Base-by-base conservation (phyloP, 2,797 vertebrate species). In the Ara ararauna region DNA sequence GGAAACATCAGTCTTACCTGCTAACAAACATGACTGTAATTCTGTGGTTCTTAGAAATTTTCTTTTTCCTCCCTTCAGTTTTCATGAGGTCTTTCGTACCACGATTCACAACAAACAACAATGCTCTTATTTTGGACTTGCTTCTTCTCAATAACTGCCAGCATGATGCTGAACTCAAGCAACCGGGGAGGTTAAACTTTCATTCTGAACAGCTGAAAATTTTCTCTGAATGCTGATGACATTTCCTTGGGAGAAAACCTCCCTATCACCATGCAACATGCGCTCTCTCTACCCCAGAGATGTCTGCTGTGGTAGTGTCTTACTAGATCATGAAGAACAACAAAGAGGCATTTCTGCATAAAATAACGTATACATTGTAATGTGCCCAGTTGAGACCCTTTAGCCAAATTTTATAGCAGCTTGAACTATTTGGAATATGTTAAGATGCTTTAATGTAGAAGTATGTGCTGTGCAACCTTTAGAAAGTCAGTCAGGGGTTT, bases 171-270 rank as follows among this genome's bases (percentile, higher is more conserved):
- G 60, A 92, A 80, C 91, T 83, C 53, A 89, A 80, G 73, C 56
- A 67, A 85, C 56, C 3, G 21, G 30, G 67, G 73, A 95, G 94
- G 92, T 88, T 86, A 75, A 87, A 50, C 93, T 95, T 96, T 89
- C 92, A 62, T 96, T 93, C 36, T 72, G 68, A 97, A 94, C 50
- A 92, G 51, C 74, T 86, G 80, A 93, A 90, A 45, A 27, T 58
- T 71, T 94, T 89, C 89, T 95, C 83, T 94, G 85, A 97, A 91
- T 85, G 74, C 17, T 60, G 67, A n/a, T 93, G 92, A 82, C 75
- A 70, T 91, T 96, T 96, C 67, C 29, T 38, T 30, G 21, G 24
- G 71, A 87, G 81, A 68, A 85, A 79, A 58, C 65, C 75, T 74
- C 91, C 45, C 54, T 54, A 16, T 38, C 20, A 50, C 75, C 36